Evolutionary conservation across 2,797 vertebrate genomes (phyloP).

Genomic region (Pipistrellus pygmaeus): DNA sequence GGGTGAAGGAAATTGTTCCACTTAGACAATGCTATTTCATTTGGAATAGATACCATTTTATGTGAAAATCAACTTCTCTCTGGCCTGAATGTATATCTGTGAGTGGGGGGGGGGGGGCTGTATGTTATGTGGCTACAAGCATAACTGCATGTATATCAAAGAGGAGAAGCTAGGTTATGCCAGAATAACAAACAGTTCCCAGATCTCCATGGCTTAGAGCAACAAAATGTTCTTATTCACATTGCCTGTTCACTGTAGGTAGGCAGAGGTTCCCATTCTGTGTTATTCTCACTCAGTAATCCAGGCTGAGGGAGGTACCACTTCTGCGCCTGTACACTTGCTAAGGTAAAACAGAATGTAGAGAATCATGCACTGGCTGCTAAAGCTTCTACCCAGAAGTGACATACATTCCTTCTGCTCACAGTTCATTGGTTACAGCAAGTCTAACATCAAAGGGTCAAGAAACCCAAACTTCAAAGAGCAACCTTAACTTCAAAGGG

Average conservation of each 20-base stretch:
- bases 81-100: not conserved
- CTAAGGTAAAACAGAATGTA: not conserved
- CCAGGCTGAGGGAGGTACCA: not conserved
- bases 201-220: not conserved
- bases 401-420: not conserved
- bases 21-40: constrained; percentile 36
- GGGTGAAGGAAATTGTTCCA: not conserved
- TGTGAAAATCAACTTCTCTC: not conserved
- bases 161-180: not conserved
- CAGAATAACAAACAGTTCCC: not conserved
- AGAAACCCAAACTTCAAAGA: constrained; percentile 10
- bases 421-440: not conserved
- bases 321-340: not conserved
- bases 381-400: not conserved
- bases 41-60: not conserved
- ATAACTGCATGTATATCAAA: not conserved
- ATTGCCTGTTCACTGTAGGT: not conserved
- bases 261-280: not conserved
- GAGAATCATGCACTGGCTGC: not conserved
- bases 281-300: not conserved
- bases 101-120: not conserved
- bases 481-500: constrained; percentile 16
- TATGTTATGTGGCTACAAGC: not conserved
- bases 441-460: constrained; percentile 32
- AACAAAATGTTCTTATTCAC: not conserved